Evolutionary conservation across 2,888 invertebrate genomes (phyloP).

Genomic region (Proisotoma minuta): DNA sequence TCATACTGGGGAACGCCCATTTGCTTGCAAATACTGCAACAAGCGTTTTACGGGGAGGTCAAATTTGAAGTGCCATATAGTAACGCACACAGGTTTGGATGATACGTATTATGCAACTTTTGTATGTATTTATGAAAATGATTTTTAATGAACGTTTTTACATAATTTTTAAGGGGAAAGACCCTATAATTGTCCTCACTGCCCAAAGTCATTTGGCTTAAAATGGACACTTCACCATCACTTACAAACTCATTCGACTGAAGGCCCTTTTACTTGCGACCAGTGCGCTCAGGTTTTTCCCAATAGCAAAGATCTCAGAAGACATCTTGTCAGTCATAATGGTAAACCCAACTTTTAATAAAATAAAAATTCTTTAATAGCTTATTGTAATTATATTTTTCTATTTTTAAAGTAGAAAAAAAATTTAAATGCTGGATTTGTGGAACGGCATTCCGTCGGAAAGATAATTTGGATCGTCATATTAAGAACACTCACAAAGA

Average conservation of each 20-base stretch:
- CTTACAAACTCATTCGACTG: slow-evolving; percentile 7
- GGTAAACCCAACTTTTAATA: background rate
- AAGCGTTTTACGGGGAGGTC: background rate
- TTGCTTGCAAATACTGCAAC: slow-evolving; percentile 10
- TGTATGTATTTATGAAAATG: no score
- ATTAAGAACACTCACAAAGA: slow-evolving; percentile 46
- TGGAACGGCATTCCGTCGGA: slow-evolving; percentile 64
- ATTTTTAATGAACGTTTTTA: no score
- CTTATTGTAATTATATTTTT: background rate
- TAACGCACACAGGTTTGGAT: slow-evolving; percentile 11
- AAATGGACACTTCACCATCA: slow-evolving; percentile 4
- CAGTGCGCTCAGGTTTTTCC: slow-evolving; percentile 2
- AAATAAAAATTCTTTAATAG: background rate
- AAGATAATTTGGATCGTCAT: slow-evolving; percentile 63
- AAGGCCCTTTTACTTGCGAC: slow-evolving; percentile 2
- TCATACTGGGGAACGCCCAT: slow-evolving; percentile 7
- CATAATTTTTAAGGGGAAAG: background rate
- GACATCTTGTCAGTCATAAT: slow-evolving; percentile 8
- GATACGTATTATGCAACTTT: no score
- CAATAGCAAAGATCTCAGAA: slow-evolving; percentile 7
- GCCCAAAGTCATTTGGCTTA: background rate
- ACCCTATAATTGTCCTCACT: background rate
- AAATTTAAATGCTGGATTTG: slow-evolving; percentile 69
- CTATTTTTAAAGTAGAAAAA: slow-evolving; percentile 58
- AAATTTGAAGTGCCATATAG: slow-evolving; percentile 9